Evolutionary conservation across 2,113 vertebrate species (phyloP).

Genomic region (Psittacus erithacus): DNA sequence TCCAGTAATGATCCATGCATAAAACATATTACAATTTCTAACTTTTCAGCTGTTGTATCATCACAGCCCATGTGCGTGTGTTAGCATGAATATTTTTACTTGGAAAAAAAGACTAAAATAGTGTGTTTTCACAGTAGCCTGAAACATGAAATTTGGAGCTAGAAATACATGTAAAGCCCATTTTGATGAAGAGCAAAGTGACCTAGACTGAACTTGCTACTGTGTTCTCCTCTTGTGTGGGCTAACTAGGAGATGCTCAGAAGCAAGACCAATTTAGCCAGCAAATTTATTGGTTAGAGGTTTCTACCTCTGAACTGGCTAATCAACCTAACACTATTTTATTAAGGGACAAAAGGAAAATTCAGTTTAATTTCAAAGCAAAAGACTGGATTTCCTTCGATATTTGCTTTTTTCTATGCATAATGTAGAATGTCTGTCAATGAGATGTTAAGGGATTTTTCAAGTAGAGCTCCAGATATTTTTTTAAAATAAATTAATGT

Average conservation of each 20-base stretch:
- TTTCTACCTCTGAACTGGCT: background rate
- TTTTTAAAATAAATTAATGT: background rate
- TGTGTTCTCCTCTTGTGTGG: background rate
- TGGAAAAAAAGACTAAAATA: background rate
- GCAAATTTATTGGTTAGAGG: background rate
- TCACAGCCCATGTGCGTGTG: background rate
- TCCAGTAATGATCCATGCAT: background rate
- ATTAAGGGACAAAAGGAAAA: background rate
- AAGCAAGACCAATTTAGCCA: background rate
- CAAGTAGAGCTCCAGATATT: background rate
- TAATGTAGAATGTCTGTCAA: background rate
- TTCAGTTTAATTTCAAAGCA: background rate
- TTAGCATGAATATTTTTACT: background rate
- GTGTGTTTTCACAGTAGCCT: background rate
- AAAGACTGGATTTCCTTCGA: background rate
- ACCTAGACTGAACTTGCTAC: background rate
- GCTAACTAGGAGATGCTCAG: background rate
- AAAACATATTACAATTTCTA: background rate
- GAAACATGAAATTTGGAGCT: background rate
- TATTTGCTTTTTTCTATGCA: background rate
- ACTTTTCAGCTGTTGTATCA: background rate
- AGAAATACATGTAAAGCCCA: background rate
- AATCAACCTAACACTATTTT: background rate
- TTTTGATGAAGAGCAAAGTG: background rate
- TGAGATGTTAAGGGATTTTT: background rate